Evolutionary conservation across 2,888 invertebrate genomes (phyloP).

Genomic region (Masnerella sp.): DNA sequence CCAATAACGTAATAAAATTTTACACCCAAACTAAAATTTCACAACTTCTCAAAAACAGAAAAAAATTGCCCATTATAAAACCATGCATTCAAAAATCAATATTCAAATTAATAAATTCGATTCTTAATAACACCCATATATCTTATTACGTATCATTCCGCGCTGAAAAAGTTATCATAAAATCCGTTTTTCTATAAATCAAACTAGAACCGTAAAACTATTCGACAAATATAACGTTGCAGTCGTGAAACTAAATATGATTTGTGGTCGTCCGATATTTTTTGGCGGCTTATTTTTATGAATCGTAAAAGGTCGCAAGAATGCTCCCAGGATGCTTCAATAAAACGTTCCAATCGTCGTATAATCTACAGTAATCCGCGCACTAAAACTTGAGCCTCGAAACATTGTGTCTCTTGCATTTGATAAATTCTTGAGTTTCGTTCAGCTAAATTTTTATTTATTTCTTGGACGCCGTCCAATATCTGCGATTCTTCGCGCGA

Average conservation of each 20-base stretch:
- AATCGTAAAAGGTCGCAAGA: slow-evolving; percentile 28
- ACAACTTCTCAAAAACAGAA: too few species aligned
- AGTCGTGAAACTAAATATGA: slow-evolving; percentile 28
- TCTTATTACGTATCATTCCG: too few species aligned
- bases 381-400: background rate
- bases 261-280: slow-evolving; percentile 34
- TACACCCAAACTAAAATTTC: too few species aligned
- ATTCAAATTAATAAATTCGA: too few species aligned
- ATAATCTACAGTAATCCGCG: slow-evolving; percentile 14
- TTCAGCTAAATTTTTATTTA: slow-evolving; percentile 12
- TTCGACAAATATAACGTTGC: background rate
- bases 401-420: slow-evolving; percentile 13
- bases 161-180: background rate
- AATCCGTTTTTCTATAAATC: too few species aligned
- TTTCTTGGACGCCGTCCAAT: slow-evolving; percentile 2
- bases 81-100: background rate
- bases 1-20: too few species aligned
- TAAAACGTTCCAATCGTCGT: slow-evolving; percentile 15
- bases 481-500: background rate
- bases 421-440: slow-evolving; percentile 7
- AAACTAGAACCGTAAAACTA: too few species aligned
- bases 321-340: slow-evolving; percentile 3
- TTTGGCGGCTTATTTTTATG: slow-evolving; percentile 31
- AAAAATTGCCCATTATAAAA: too few species aligned
- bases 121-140: too few species aligned